Evolutionary conservation across 1,140 invertebrate genomes (phyloP).

Genomic region (Drosophila prosaltans): DNA sequence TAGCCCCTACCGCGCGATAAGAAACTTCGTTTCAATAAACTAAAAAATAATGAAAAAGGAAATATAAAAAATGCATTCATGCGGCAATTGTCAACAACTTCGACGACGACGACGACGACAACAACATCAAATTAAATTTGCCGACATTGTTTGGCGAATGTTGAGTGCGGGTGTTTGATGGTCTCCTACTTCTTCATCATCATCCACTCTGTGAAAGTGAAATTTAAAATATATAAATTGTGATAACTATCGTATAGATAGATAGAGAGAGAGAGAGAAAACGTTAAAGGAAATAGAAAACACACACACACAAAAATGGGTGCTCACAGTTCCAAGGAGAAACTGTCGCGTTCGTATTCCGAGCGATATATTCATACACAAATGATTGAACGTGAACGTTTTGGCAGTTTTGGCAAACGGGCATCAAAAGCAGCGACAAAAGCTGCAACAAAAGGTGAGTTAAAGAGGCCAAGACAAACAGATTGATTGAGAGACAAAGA

Average conservation of each 20-base stretch:
- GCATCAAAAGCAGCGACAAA: constrained; percentile 60
- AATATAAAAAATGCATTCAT: constrained; percentile 60
- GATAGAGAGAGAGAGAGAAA: constrained; percentile 21
- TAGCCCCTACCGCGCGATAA: too few species aligned
- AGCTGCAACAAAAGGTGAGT: constrained; percentile 67
- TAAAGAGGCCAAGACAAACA: background rate
- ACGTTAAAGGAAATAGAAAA: constrained; percentile 21
- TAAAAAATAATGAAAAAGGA: constrained; percentile 24
- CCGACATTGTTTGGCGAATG: constrained; percentile 55
- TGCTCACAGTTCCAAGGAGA: constrained; percentile 88
- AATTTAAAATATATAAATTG: constrained; percentile 35
- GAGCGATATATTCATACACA: constrained; percentile 84
- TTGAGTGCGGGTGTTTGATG: constrained; percentile 54
- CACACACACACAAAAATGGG: constrained; percentile 84
- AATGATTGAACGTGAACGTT: constrained; percentile 84
- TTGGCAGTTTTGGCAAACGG: constrained; percentile 85
- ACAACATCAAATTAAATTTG: constrained; percentile 70
- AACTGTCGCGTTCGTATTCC: constrained; percentile 86
- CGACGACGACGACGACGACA: constrained; percentile 57
- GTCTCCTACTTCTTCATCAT: background rate
- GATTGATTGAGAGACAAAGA: background rate
- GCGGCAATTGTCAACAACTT: constrained; percentile 66
- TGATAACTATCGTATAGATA: constrained; percentile 51
- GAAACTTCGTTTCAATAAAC: too few species aligned
- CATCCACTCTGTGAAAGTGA: constrained; percentile 62